phyloP scores from a whole-genome alignment of 2,113 vertebrate genomes.

The Notothenia coriiceps region DNA sequence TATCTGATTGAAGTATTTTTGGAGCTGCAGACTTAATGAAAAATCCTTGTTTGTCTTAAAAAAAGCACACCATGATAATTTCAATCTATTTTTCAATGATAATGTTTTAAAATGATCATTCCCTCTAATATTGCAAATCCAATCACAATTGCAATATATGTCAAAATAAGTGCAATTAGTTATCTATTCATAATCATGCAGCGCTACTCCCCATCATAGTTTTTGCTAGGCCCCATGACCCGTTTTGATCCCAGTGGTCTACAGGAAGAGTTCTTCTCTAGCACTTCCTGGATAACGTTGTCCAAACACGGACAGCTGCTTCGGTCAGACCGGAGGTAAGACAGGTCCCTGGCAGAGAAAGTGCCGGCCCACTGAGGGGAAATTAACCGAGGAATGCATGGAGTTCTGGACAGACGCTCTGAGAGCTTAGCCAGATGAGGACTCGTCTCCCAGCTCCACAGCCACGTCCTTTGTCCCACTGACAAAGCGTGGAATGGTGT shows the following conservation, averaged over 20 bases:
- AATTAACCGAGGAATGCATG: conserved; percentile 78
- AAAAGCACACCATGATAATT: too few relatives aligned
- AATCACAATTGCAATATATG: too few relatives aligned
- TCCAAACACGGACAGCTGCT: conserved; percentile 70
- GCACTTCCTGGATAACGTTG: conserved; percentile 62
- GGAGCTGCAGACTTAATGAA: too few relatives aligned
- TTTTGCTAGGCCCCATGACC: conserved; percentile 15
- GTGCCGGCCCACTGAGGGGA: conserved; percentile 68
- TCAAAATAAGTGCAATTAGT: too few relatives aligned
- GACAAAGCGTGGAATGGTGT: conserved; percentile 57
- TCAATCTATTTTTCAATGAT: too few relatives aligned
- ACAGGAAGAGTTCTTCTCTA: conserved; percentile 48
- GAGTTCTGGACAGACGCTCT: conserved; percentile 65
- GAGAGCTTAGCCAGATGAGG: conserved; percentile 74
- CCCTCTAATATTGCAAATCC: too few relatives aligned
- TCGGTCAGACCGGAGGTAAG: conserved; percentile 60
- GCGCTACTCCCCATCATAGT: background rate
- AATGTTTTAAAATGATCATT: too few relatives aligned
- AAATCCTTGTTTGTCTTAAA: too few relatives aligned
- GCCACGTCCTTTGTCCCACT: conserved; percentile 68
- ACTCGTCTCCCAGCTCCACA: conserved; percentile 67
- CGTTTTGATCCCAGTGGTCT: conserved; percentile 20
- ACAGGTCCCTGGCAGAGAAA: conserved; percentile 65
- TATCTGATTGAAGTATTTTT: background rate
- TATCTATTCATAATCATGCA: too few relatives aligned